phyloP scores from a whole-genome alignment of 2,888 invertebrate species.

The Heliconius ismenius region DNA sequence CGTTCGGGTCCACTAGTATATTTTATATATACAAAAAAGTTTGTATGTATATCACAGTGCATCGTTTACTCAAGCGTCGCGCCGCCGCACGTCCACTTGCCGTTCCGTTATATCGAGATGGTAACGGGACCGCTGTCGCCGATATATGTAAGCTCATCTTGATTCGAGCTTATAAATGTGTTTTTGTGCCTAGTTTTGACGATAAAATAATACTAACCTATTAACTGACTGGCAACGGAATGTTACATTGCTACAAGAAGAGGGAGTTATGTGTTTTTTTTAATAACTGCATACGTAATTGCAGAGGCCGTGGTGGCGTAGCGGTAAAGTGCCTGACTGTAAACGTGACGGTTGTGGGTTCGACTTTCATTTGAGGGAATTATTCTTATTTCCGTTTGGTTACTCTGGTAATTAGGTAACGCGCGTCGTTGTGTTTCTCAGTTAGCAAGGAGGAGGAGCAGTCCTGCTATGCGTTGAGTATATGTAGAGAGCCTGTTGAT shows the following conservation, averaged over 20 bases:
- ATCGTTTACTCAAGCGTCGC: constrained; percentile 32
- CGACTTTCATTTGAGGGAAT: too few species aligned
- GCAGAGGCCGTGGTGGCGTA: too few species aligned
- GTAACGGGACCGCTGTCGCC: constrained; percentile 42
- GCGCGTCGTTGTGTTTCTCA: too few species aligned
- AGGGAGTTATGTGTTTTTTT: background rate
- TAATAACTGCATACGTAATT: background rate
- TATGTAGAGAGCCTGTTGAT: too few species aligned
- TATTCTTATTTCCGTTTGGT: too few species aligned
- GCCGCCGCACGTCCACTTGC: constrained; percentile 34
- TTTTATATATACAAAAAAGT: background rate
- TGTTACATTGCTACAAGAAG: background rate
- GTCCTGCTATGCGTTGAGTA: too few species aligned
- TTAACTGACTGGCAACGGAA: constrained; percentile 1
- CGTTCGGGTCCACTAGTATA: too few species aligned
- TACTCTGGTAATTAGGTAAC: too few species aligned
- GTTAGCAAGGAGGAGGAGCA: too few species aligned
- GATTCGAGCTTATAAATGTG: constrained; percentile 33
- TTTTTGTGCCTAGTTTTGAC: constrained; percentile 22
- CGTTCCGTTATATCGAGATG: constrained; percentile 43
- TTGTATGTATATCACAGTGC: constrained; percentile 25
- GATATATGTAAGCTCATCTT: constrained; percentile 35
- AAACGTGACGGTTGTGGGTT: too few species aligned
- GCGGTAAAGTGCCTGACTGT: too few species aligned
- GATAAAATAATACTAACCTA: constrained; percentile 12